phyloP scores from a whole-genome alignment of 1,140 invertebrate species.

The Penaeus japonicus region DNA sequence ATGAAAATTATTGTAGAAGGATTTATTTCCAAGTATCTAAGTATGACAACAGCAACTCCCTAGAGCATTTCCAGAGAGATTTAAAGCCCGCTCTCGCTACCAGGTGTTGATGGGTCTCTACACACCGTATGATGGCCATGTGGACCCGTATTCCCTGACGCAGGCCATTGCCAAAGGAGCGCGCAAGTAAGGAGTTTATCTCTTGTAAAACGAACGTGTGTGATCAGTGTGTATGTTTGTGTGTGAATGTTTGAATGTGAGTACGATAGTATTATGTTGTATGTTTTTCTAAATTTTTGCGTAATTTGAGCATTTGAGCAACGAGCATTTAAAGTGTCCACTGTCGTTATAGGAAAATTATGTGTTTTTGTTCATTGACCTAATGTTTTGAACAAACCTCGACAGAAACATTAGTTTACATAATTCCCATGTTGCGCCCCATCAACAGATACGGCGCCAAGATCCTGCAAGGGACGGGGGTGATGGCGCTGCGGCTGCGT shows the following conservation, averaged over 20 bases:
- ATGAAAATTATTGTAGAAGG: too few species aligned
- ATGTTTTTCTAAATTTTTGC: too few species aligned
- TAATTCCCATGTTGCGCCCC: background rate
- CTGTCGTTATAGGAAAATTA: too few species aligned
- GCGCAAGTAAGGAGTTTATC: constrained; percentile 35
- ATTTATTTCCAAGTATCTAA: too few species aligned
- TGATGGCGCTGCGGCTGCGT: constrained; percentile 59
- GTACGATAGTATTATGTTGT: too few species aligned
- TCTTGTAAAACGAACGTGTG: too few species aligned
- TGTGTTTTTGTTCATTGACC: background rate
- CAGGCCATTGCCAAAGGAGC: constrained; percentile 65
- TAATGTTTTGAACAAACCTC: background rate
- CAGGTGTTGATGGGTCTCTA: constrained; percentile 64
- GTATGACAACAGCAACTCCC: too few species aligned
- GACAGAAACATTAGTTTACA: background rate
- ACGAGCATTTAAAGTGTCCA: too few species aligned
- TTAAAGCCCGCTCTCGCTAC: constrained; percentile 12
- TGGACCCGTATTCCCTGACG: constrained; percentile 65
- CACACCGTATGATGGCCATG: constrained; percentile 64
- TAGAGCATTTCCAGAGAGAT: too few species aligned
- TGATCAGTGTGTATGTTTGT: too few species aligned
- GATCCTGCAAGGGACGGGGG: constrained; percentile 59
- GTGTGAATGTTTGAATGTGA: too few species aligned
- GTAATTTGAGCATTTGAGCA: too few species aligned
- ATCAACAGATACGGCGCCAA: constrained; percentile 61